Conservation (phyloP, 1,140 invertebrate species). For the Arion vulgaris region DNA sequence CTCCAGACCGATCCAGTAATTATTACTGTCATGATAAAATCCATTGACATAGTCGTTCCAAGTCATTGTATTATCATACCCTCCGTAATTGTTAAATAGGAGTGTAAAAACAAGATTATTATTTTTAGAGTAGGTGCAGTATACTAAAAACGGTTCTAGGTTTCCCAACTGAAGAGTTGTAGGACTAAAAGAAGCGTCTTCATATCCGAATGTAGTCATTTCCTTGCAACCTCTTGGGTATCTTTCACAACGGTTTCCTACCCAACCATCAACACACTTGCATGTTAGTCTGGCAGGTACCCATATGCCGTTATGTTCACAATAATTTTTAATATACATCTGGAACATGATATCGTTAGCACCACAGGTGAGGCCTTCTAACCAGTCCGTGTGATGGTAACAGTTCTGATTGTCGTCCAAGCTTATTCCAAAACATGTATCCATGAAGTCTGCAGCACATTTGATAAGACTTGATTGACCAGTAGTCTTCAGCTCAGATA, state of each 20-base stretch:
- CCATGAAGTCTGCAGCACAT: not conserved
- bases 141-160: not conserved
- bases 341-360: not conserved
- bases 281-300: not conserved
- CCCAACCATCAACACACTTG: constrained; percentile 7
- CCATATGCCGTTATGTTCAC: constrained; percentile 1
- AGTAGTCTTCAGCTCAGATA: not conserved
- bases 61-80: not conserved
- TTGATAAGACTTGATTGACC: not conserved
- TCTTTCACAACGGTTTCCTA: not conserved
- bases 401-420: not conserved
- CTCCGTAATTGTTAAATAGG: not conserved
- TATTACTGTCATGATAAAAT: not conserved
- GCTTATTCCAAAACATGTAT: not conserved
- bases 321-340: not conserved
- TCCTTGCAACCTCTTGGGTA: not conserved
- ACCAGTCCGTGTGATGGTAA: not conserved
- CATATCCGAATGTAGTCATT: not conserved
- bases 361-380: too few species aligned
- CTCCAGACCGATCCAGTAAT: constrained; percentile 1
- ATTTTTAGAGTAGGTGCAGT: not conserved
- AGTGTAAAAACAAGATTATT: not conserved
- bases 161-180: not conserved
- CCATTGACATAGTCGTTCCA: not conserved
- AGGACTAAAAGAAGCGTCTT: not conserved